Evolutionary conservation across 2,113 vertebrate species (phyloP), one percentile per base, ranked within the genome.

Genomic region (Zapornia atra): DNA sequence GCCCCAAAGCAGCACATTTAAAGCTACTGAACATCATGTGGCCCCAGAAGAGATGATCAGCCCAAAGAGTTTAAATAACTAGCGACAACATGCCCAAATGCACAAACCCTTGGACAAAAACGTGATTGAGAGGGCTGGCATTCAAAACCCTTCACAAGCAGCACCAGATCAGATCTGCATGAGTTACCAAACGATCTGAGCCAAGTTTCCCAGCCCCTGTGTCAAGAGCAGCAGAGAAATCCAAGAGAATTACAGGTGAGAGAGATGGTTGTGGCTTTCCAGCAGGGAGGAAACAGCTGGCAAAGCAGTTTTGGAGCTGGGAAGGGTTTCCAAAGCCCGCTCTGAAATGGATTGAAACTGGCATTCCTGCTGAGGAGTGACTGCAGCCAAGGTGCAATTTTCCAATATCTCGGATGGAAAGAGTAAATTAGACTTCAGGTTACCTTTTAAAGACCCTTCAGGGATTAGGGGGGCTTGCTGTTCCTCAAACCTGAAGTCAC

Each of bases 301-400:
- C 1, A 0, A 94, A 83, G 79, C 82, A 94, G 12, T 91, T 93
- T 36, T 77, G 34, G 60, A 12, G 16, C 44, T 86, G 34, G 16
- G 5, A 82, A 86, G 82, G 13, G 4, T 82, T 95, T 93, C 59
- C 53, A 71, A 86, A 92, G 9, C 56, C 25, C 11, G 59, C 42
- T 80, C 29, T 88, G 72, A 90, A 81, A 80, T 28, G 80, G 11
- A 92, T 54, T 66, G 56, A 92, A 93, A 40, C 44, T 84, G 88
- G 59, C 72, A 68, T 91, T 93, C 64, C 56, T 60, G 83, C 68
- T 78, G 90, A 86, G 66, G n/a, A 88, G 61, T 77, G 63, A 86
- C 82, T 57, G 63, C 38, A 85, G n/a, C 38, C 1, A 1, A 93
- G 69, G 79, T 22, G 31, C 59, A 88, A 6, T 95, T 90, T 95